Base-by-base conservation (phyloP, 1,140 invertebrate genomes). In the Ridgeia piscesae region DNA sequence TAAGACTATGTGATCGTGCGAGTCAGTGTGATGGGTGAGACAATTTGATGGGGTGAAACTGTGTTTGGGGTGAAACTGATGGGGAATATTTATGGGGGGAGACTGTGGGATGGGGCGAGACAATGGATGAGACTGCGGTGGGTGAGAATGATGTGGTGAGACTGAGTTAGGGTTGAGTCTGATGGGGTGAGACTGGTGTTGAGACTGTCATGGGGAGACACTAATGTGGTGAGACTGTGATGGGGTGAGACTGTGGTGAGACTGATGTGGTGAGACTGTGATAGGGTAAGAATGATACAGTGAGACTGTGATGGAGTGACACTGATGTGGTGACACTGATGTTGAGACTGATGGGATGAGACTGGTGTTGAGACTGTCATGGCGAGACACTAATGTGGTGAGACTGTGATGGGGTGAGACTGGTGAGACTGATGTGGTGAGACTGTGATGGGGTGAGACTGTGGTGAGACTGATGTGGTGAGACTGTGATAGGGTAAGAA, bases 211-310 rank as follows among this genome's bases (percentile, higher is more conserved):
- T n/a, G n/a, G n/a, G 48, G 48, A 50, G 21, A 50, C 0, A 77
- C 27, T 77, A 21, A 42, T 42, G 42, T 4, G 42, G 42, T 42
- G 34, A 93, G 33, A 91, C 33, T 48, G 31, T 33, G 31, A 91
- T 33, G 42, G n/a, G n/a, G 33, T 35, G 48, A 17, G 89, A 92
- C 17, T 9, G 9, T 90, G 92, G n/a, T n/a, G n/a, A n/a, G n/a
- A n/a, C n/a, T 94, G 93, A 93, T 94, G 94, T 42, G 90, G 92
- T 31, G 14, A 89, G 92, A 95, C 94, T 90, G 48, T 92, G 48
- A 21, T 50, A 50, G 21, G 48, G 21, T 50, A 11, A n/a, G n/a
- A n/a, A 90, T 95, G 94, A 21, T 35, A 31, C 11, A 92, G 93
- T 35, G 93, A 42, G 42, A 42, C 42, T 42, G 42, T 42, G 42